Evolutionary conservation across 2,113 vertebrate species (phyloP).

Genomic region (Grammomys dolichurus): DNA sequence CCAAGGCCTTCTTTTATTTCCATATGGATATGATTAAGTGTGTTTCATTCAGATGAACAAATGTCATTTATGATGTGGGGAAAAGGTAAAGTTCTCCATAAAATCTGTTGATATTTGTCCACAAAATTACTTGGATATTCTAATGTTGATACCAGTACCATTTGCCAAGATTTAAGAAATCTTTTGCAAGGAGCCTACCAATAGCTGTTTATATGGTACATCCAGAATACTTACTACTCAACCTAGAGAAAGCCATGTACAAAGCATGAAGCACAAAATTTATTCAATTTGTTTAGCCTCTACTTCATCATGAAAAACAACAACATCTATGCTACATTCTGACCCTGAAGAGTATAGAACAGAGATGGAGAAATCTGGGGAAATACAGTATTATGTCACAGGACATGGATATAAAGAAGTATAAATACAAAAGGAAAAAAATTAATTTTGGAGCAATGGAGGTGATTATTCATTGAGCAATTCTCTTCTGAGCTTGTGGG

Average conservation of each 20-base stretch:
- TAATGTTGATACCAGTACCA: neutral
- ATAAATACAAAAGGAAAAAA: neutral
- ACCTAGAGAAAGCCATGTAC: neutral
- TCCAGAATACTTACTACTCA: neutral
- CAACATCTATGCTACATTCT: neutral
- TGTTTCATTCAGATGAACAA: slow-evolving; percentile 42
- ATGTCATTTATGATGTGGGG: slow-evolving; percentile 35
- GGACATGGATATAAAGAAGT: neutral
- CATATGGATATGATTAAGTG: slow-evolving; percentile 60
- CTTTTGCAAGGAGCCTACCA: slow-evolving; percentile 41
- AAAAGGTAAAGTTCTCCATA: slow-evolving; percentile 25
- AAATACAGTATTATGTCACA: neutral
- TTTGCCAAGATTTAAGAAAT: slow-evolving; percentile 27
- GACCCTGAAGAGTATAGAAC: neutral
- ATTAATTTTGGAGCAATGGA: neutral
- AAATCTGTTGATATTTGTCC: slow-evolving; percentile 52
- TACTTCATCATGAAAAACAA: neutral
- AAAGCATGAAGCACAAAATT: neutral
- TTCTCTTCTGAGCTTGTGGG: neutral
- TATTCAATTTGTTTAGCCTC: neutral
- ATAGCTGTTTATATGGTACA: neutral
- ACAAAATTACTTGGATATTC: slow-evolving; percentile 21
- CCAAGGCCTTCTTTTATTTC: slow-evolving; percentile 44
- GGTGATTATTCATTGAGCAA: neutral
- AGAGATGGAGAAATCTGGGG: neutral